Evolutionary conservation across 2,113 vertebrate genomes (phyloP).

Genomic region (Bagarius yarrelli): DNA sequence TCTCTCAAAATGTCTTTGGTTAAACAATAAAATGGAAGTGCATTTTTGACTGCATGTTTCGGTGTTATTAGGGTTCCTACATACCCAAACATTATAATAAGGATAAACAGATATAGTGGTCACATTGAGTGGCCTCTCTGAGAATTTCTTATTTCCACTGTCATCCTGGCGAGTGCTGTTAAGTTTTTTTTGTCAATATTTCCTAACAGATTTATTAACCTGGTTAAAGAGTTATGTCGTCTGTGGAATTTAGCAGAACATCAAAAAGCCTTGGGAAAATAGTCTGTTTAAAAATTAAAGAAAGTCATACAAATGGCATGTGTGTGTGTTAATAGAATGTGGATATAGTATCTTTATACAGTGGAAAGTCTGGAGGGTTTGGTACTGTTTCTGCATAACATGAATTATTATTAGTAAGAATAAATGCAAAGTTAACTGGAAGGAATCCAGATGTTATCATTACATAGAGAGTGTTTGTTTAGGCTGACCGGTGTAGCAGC

Average conservation of each 20-base stretch:
- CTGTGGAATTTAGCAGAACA: not conserved
- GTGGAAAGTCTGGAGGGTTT: slow-evolving; percentile 23
- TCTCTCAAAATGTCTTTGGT: too few species aligned
- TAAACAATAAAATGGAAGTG: too few species aligned
- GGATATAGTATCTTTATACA: slow-evolving; percentile 20
- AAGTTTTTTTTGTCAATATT: too few species aligned
- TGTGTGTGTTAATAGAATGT: slow-evolving; percentile 13
- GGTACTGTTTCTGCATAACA: slow-evolving; percentile 15
- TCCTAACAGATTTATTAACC: not conserved
- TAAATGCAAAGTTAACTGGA: not conserved
- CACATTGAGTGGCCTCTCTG: too few species aligned
- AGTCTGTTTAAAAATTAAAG: slow-evolving; percentile 15
- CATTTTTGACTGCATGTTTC: too few species aligned
- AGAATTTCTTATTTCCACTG: too few species aligned
- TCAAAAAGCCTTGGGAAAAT: not conserved
- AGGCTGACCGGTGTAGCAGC: slow-evolving; percentile 21
- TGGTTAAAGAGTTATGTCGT: not conserved
- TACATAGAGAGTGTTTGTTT: slow-evolving; percentile 33
- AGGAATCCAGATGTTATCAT: slow-evolving; percentile 28
- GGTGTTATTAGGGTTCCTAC: too few species aligned
- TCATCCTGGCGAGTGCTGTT: too few species aligned
- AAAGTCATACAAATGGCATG: not conserved
- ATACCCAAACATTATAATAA: too few species aligned
- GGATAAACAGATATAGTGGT: too few species aligned
- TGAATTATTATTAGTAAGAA: slow-evolving; percentile 12